Evolutionary conservation across 2,113 vertebrate genomes (phyloP).

Genomic region (Eurypyga helias): DNA sequence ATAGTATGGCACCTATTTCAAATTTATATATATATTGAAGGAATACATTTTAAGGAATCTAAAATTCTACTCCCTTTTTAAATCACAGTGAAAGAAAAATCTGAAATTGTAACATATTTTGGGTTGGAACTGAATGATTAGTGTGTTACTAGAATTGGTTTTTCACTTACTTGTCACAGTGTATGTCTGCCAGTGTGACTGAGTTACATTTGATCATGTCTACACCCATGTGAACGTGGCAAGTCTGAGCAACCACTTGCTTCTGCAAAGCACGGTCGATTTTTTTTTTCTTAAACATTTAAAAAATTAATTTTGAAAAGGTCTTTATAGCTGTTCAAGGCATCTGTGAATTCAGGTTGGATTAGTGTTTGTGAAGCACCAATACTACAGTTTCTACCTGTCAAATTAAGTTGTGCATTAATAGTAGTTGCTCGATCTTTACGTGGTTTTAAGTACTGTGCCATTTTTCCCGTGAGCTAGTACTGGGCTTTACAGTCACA

Average conservation of each 20-base stretch:
- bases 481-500: neutral
- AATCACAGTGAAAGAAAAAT: neutral
- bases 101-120: neutral
- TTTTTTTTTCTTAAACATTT: conserved; percentile 8
- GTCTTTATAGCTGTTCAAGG: neutral
- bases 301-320: conserved; percentile 33
- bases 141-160: neutral
- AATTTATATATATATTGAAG: neutral
- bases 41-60: neutral
- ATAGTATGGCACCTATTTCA: neutral
- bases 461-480: neutral
- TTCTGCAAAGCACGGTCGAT: neutral
- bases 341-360: neutral
- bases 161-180: neutral
- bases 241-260: neutral
- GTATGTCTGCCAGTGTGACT: accelerated
- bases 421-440: neutral
- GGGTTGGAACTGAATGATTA: neutral
- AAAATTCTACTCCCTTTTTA: neutral
- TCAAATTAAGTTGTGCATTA: neutral
- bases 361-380: conserved; percentile 13
- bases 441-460: accelerated
- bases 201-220: neutral
- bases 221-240: neutral
- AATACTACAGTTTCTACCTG: neutral